A percentile compares a stretch with the other conserved stretches of the same genome.
These are phyloP conservation scores for Ahaetulla prasina DNA, from an alignment of 2,113 vertebrate species.

Conservation along the genomic window DNA sequence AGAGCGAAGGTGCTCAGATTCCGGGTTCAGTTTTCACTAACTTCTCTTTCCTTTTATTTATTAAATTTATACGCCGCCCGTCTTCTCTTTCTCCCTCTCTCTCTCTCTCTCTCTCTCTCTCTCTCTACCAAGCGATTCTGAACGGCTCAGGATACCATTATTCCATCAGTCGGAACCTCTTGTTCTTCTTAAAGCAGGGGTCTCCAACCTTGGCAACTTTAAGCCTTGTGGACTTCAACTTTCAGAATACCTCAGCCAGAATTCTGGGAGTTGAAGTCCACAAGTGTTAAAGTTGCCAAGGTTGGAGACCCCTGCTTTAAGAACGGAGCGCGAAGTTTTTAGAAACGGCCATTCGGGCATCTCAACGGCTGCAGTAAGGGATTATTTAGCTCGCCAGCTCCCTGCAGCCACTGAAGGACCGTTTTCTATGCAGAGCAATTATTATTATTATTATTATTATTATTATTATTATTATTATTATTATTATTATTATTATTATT, in stretches of 20 bases:
- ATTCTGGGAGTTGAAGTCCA: no score
- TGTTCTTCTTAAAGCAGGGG: no score
- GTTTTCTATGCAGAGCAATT: neutral
- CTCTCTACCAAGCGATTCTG: neutral
- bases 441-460: neutral
- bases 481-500: no score
- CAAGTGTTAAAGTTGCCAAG: no score
- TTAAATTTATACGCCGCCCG: neutral
- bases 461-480: no score
- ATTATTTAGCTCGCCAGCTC: neutral
- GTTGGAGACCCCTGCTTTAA: no score
- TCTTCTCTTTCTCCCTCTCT: no score
- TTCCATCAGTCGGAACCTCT: neutral
- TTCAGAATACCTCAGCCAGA: no score
- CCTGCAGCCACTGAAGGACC: neutral
- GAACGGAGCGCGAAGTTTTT: neutral
- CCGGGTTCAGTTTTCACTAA: neutral
- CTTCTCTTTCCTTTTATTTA: neutral
- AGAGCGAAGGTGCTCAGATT: neutral
- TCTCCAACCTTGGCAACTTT: no score
- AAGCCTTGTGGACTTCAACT: no score
- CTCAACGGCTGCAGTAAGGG: neutral
- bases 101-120: no score
- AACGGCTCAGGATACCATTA: neutral
- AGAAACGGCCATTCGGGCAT: neutral